A percentile compares a stretch with the other conserved stretches of the same genome.
Evolutionary conservation across 2,888 invertebrate genomes (phyloP).

Genomic region (Leptopilina myrica): DNA sequence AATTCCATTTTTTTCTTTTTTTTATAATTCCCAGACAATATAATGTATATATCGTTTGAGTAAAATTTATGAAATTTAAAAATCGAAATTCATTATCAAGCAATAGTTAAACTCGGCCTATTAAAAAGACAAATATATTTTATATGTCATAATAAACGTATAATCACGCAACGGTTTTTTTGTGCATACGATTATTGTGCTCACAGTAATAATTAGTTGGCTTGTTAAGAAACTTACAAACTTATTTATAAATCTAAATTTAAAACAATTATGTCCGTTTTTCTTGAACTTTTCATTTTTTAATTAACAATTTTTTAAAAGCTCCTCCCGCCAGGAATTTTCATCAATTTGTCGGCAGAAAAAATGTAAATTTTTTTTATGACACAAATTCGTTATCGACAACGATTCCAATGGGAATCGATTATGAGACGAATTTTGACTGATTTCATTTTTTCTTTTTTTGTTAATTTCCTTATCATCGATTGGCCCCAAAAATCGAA

Average conservation of each 20-base stretch:
- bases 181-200: conserved; percentile 32
- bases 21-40: background rate
- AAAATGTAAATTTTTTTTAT: conserved; percentile 5
- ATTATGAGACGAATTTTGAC: conserved; percentile 12
- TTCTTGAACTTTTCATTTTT: background rate
- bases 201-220: conserved; percentile 21
- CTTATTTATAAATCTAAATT: background rate
- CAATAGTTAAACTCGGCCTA: conserved; percentile 23
- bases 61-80: conserved; percentile 17
- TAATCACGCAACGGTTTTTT: conserved; percentile 11
- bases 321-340: background rate
- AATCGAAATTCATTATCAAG: conserved; percentile 18
- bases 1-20: background rate
- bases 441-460: conserved; percentile 7
- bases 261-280: conserved; percentile 11
- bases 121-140: conserved; percentile 5
- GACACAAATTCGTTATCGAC: conserved; percentile 25
- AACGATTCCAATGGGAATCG: conserved; percentile 35
- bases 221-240: conserved; percentile 26
- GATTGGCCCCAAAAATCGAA: conserved; percentile 70
- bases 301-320: background rate
- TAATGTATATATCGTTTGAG: background rate
- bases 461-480: conserved; percentile 56
- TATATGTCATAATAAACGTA: background rate
- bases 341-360: background rate